Percentiles rank a stretch among this genome's conserved stretches.
Evolutionary conservation across 2,888 invertebrate species (phyloP).

Genomic region (Apamea monoglypha): DNA sequence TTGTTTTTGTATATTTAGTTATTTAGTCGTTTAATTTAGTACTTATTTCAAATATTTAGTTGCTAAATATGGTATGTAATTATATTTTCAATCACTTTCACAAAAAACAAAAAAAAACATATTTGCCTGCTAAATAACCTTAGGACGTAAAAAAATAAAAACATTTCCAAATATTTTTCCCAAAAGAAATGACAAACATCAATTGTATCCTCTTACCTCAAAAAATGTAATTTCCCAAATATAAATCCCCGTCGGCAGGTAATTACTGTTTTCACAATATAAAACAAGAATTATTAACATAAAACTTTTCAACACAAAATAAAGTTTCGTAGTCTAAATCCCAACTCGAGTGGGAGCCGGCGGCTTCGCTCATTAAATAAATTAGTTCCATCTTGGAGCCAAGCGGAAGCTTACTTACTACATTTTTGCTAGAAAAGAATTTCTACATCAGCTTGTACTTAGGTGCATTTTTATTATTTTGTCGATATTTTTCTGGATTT

Average conservation of each 20-base stretch:
- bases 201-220: slow-evolving; percentile 35
- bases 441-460: slow-evolving; percentile 39
- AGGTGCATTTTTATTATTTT: slow-evolving; percentile 34
- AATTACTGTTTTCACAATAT: slow-evolving; percentile 63
- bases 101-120: no score
- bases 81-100: neutral
- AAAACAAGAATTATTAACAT: slow-evolving; percentile 63
- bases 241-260: slow-evolving; percentile 52
- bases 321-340: slow-evolving; percentile 62
- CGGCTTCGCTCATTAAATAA: slow-evolving; percentile 70
- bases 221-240: slow-evolving; percentile 24
- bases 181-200: slow-evolving; percentile 40
- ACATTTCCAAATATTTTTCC: neutral
- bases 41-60: no score
- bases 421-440: slow-evolving; percentile 57
- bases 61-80: neutral
- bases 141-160: neutral
- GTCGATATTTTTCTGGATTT: slow-evolving; percentile 23
- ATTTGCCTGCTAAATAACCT: no score
- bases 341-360: slow-evolving; percentile 49
- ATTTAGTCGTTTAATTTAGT: no score
- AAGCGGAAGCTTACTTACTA: slow-evolving; percentile 49
- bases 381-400: slow-evolving; percentile 67
- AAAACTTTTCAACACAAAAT: slow-evolving; percentile 62
- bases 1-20: no score